Evolutionary conservation across 2,888 invertebrate genomes (phyloP).

Genomic region (Aspidiotus rigidus): DNA sequence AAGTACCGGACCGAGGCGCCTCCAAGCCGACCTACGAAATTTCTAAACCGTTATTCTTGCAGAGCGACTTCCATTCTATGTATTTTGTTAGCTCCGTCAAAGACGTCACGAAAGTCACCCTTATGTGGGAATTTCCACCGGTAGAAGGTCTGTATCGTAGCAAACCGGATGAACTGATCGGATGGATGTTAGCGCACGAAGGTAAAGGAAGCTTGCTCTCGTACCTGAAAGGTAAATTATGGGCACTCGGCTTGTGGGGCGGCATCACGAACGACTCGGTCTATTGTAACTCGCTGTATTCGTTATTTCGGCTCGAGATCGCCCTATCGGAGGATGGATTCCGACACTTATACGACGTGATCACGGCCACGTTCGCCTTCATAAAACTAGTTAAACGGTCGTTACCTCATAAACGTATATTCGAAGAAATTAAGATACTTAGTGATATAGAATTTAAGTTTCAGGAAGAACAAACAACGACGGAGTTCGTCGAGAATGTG

Average conservation of each 20-base stretch:
- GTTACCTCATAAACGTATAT: constrained; percentile 47
- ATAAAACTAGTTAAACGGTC: constrained; percentile 57
- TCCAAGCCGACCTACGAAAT: constrained; percentile 54
- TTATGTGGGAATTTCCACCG: constrained; percentile 58
- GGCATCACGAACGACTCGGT: constrained; percentile 64
- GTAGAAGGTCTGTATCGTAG: constrained; percentile 57
- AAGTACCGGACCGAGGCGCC: constrained; percentile 55
- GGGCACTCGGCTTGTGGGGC: constrained; percentile 62
- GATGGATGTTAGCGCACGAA: constrained; percentile 74
- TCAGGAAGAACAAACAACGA: constrained; percentile 58
- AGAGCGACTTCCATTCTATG: constrained; percentile 55
- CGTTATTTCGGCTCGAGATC: constrained; percentile 53
- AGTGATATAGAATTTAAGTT: constrained; percentile 57
- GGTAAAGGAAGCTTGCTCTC: constrained; percentile 74
- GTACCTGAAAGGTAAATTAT: constrained; percentile 64
- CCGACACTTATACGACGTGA: constrained; percentile 58
- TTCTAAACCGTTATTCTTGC: constrained; percentile 50
- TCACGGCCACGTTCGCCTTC: constrained; percentile 69
- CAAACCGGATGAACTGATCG: constrained; percentile 68
- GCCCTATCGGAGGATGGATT: constrained; percentile 62
- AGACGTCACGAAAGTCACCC: constrained; percentile 54
- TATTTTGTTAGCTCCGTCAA: constrained; percentile 68
- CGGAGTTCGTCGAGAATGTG: constrained; percentile 67
- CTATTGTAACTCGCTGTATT: constrained; percentile 69
- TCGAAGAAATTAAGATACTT: constrained; percentile 62